A percentile compares a stretch with the other conserved stretches of the same genome.
These are phyloP conservation scores for Gasterosteus nipponicus DNA, from an alignment of 2,113 vertebrate species.

Conservation along the genomic window DNA sequence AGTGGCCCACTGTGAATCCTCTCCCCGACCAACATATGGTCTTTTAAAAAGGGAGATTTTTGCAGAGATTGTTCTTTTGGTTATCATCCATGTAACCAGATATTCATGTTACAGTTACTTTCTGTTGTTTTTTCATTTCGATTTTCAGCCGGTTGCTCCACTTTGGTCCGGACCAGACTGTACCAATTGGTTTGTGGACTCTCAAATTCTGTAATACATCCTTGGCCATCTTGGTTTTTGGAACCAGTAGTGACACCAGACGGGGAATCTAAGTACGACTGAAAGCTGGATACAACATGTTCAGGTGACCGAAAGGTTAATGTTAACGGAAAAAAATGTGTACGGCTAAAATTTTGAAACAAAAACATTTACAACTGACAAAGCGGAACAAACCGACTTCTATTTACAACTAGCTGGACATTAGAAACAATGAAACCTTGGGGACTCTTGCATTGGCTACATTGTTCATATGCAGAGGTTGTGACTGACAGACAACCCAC, in stretches of 20 bases:
- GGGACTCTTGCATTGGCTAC: no score
- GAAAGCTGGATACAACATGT: neutral
- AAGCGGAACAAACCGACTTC: neutral
- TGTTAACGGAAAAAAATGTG: neutral
- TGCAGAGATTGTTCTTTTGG: neutral
- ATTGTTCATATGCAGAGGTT: no score
- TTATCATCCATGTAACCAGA: neutral
- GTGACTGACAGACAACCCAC: no score
- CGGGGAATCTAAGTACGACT: no score
- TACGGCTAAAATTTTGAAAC: neutral
- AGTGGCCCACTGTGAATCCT: constrained; percentile 14
- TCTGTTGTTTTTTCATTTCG: neutral
- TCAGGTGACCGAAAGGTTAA: neutral
- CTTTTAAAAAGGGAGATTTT: neutral
- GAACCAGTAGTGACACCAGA: no score
- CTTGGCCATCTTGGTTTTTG: no score
- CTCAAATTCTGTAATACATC: no score
- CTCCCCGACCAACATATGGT: neutral
- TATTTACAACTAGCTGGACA: neutral
- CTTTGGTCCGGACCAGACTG: neutral
- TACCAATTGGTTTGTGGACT: no score
- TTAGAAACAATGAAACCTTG: neutral
- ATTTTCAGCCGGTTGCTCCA: neutral
- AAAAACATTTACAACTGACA: neutral
- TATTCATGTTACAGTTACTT: no score